These are phyloP conservation scores for Vidua macroura DNA, from an alignment of 2,113 vertebrate species.

Conservation along the genomic window DNA sequence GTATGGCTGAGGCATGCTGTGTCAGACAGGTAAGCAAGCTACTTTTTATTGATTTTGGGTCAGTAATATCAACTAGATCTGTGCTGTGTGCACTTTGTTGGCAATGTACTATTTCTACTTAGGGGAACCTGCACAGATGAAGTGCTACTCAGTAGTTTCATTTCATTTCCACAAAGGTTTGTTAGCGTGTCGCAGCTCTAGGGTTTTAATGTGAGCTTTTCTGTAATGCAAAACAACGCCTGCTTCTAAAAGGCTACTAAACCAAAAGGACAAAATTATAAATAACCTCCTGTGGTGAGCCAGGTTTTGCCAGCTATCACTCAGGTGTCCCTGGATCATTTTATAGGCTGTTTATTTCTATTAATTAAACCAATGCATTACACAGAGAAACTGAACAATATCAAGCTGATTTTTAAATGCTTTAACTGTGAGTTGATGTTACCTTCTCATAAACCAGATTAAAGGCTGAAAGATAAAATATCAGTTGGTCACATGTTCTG, in stretches of 20 bases:
- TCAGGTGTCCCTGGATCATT: background rate
- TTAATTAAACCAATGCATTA: background rate
- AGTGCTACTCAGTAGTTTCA: slow-evolving; percentile 61
- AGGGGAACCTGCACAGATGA: slow-evolving; percentile 32
- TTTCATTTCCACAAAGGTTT: slow-evolving; percentile 74
- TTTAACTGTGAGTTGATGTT: background rate
- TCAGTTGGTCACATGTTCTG: background rate
- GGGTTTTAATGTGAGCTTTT: slow-evolving; percentile 4
- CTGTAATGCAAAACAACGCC: background rate
- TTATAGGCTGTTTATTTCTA: background rate
- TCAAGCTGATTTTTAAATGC: background rate
- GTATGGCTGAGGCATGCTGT: slow-evolving; percentile 84
- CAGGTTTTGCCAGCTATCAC: background rate
- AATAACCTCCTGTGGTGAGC: background rate
- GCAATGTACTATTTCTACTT: background rate
- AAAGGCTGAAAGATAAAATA: background rate
- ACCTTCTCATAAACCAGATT: background rate
- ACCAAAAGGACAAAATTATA: background rate
- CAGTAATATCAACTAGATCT: background rate
- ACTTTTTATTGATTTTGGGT: slow-evolving; percentile 43
- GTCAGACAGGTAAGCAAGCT: slow-evolving; percentile 79
- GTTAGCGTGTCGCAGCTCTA: slow-evolving; percentile 39
- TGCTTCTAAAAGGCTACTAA: slow-evolving; percentile 4
- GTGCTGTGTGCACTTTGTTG: slow-evolving; percentile 36
- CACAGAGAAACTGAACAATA: background rate